Evolutionary conservation across 2,797 vertebrate species (phyloP).

Genomic region (Dendrocincla fuliginosa): DNA sequence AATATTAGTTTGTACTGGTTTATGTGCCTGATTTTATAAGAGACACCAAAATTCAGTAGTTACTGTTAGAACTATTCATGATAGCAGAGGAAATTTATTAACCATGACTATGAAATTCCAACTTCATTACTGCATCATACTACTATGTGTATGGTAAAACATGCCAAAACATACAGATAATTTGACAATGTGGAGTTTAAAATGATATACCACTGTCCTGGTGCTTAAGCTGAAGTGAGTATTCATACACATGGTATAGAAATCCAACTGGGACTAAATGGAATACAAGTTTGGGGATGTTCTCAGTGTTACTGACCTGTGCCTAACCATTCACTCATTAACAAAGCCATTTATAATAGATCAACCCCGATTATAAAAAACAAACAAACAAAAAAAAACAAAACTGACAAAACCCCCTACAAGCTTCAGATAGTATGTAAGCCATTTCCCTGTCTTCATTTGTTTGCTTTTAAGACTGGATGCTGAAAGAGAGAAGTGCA

Average conservation of each 20-base stretch:
- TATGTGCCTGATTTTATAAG: background rate
- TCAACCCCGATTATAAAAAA: background rate
- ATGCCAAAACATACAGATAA: background rate
- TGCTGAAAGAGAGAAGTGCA: background rate
- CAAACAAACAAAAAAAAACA: too few species aligned
- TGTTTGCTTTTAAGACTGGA: background rate
- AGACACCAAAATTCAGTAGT: background rate
- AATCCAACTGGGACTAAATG: background rate
- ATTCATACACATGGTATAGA: background rate
- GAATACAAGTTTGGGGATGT: background rate
- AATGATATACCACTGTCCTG: background rate
- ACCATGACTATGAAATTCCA: background rate
- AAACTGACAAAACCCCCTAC: rapidly evolving
- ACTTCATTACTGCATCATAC: background rate
- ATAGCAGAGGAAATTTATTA: background rate
- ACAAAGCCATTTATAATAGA: background rate
- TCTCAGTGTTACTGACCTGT: background rate
- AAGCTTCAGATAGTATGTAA: background rate
- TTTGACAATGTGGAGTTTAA: rapidly evolving
- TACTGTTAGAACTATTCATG: background rate
- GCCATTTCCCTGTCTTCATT: background rate
- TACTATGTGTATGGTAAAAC: rapidly evolving
- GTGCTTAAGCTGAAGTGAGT: background rate
- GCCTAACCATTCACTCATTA: background rate
- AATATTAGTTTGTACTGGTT: background rate